phyloP scores from a whole-genome alignment of 2,113 vertebrate species.

The Ia io region DNA sequence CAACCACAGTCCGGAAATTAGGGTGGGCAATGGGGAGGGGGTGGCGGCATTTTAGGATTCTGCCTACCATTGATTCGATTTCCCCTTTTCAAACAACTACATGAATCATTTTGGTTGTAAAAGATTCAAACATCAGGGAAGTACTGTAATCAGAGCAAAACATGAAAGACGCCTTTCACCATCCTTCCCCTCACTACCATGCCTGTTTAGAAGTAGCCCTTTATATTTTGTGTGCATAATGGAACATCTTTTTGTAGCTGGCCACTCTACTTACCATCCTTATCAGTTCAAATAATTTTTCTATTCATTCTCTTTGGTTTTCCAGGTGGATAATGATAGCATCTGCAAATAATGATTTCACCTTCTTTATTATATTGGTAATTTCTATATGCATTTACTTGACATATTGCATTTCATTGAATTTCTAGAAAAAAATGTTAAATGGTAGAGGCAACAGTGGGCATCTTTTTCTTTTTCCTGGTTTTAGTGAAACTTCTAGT shows the following conservation, averaged over 20 bases:
- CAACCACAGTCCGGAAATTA: background rate
- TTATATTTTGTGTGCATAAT: background rate
- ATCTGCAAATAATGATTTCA: slow-evolving; percentile 5
- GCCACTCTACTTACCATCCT: background rate
- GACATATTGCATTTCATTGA: background rate
- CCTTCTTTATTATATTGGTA: background rate
- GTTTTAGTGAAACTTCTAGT: slow-evolving; percentile 34
- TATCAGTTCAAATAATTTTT: slow-evolving; percentile 6
- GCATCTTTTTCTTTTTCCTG: slow-evolving; percentile 8
- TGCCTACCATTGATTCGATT: background rate
- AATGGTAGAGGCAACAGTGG: background rate
- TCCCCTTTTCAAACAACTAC: background rate
- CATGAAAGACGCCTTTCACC: background rate
- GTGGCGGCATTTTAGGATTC: background rate
- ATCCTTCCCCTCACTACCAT: background rate
- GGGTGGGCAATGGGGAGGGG: background rate
- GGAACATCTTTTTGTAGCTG: slow-evolving; percentile 17
- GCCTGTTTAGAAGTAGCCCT: background rate
- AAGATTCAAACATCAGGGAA: slow-evolving; percentile 19
- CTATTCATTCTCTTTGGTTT: slow-evolving; percentile 22
- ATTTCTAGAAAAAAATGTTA: slow-evolving; percentile 24
- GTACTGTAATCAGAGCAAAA: background rate
- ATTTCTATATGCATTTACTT: slow-evolving; percentile 15
- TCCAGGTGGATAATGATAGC: background rate
- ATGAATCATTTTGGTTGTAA: slow-evolving; percentile 23